Base-by-base conservation (phyloP, 2,888 invertebrate species). In the Apotomis betuletana region DNA sequence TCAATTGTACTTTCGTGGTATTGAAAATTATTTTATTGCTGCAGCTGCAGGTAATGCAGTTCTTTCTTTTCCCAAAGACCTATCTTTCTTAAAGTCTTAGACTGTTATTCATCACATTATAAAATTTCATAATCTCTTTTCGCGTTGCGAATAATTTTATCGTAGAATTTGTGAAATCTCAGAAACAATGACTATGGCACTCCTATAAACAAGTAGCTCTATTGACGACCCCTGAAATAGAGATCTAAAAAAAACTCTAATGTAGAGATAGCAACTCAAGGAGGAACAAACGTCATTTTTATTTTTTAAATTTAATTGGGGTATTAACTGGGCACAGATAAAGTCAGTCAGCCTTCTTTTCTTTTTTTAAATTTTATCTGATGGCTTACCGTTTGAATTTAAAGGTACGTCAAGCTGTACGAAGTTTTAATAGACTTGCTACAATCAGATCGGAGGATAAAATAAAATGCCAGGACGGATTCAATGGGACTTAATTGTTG, bases 331-430 rank as follows among this genome's bases (percentile, higher is more conserved):
- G 78, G 81, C 88, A 87, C 84, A 89, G 92, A 92, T 92, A 92
- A 91, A 87, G 91, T 88, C 91, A 86, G 85, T 87, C 84, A 79
- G 81, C 78, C 78, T 85, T 87, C 83, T 81, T 80, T 74, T 79
- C 78, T 80, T 82, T 84, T 88, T 86, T 86, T 83, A 74, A 78
- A 80, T 78, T 84, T 90, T 90, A 92, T 92, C 92, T 83, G 92
- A 91, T 91, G 90, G 90, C 90, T 92, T 92, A 92, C 90, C 87
- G 89, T 91, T 91, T 88, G 90, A 90, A 90, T 90, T 90, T 88
- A 90, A 89, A 91, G 91, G 91, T 90, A 89, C 87, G 88, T 88
- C 87, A 87, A 86, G 86, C 86, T 80, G 76, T 86, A 87, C 85
- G 84, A 92, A 92, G 87, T 92, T 92, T 92, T 92, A 92, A 92